Evolutionary conservation across 2,888 invertebrate species (phyloP).

Genomic region (Trissolcus brochymenae): DNA sequence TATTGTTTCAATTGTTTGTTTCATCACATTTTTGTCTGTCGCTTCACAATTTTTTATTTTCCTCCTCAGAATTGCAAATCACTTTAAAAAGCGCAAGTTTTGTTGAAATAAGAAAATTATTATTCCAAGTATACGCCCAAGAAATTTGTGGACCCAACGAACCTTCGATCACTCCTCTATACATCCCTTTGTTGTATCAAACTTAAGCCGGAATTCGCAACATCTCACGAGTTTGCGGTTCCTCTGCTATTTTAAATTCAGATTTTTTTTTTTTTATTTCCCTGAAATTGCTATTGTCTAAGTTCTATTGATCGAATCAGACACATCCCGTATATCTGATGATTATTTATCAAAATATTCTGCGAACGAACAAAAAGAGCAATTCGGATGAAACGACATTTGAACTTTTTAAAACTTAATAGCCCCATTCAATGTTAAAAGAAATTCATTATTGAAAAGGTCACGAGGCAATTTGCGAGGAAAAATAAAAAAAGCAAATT

Average conservation of each 20-base stretch:
- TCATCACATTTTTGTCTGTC: neutral
- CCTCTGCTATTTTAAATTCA: slow-evolving; percentile 13
- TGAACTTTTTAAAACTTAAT: too few species aligned
- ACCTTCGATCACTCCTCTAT: slow-evolving; percentile 46
- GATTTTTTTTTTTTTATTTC: too few species aligned
- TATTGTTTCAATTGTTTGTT: neutral
- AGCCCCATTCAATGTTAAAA: too few species aligned
- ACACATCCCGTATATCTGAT: too few species aligned
- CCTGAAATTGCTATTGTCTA: too few species aligned
- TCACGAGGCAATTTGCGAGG: too few species aligned
- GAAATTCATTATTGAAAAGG: too few species aligned
- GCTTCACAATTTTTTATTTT: too few species aligned
- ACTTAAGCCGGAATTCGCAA: slow-evolving; percentile 42
- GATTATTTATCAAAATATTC: neutral
- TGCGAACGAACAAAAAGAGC: neutral
- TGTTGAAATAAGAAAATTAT: slow-evolving; percentile 48
- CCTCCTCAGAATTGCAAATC: neutral
- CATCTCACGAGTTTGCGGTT: slow-evolving; percentile 15
- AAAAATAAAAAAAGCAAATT: too few species aligned
- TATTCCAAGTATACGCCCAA: slow-evolving; percentile 33
- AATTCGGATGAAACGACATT: too few species aligned
- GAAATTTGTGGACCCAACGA: slow-evolving; percentile 40
- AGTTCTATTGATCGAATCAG: neutral
- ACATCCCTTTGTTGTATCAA: slow-evolving; percentile 13
- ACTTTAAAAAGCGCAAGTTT: slow-evolving; percentile 12